These are phyloP conservation scores for Anorthoa munda DNA, from an alignment of 2,888 invertebrate species.

Conservation along the genomic window DNA sequence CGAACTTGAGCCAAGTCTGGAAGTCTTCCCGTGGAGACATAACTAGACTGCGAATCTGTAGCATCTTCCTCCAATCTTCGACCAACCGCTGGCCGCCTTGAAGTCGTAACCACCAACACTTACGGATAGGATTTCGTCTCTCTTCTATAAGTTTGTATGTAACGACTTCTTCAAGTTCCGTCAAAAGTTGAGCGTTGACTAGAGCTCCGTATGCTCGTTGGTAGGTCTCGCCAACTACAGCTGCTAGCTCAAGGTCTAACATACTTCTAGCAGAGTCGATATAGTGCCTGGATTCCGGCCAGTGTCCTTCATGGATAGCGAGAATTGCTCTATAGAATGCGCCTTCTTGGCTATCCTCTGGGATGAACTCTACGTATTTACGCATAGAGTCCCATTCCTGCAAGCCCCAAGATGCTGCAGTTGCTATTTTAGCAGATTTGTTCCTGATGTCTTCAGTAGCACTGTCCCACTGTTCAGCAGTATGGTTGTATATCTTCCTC, in stretches of 20 bases:
- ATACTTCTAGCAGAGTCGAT: slow-evolving; percentile 98
- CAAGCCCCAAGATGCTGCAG: slow-evolving; percentile 98
- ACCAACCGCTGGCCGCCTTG: slow-evolving; percentile 98
- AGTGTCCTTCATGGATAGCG: slow-evolving; percentile 96
- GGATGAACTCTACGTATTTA: slow-evolving; percentile 96
- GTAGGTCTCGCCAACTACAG: slow-evolving; percentile 98
- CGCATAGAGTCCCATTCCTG: slow-evolving; percentile 98
- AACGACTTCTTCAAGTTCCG: slow-evolving; percentile 99
- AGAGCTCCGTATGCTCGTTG: slow-evolving; percentile 98
- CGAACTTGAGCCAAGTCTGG: slow-evolving; percentile 99
- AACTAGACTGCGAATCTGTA: slow-evolving; percentile 98
- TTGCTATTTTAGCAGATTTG: slow-evolving; percentile 96
- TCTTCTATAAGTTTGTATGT: slow-evolving; percentile 99
- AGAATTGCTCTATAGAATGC: slow-evolving; percentile 98
- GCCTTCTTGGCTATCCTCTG: slow-evolving; percentile 98
- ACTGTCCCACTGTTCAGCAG: slow-evolving; percentile 92
- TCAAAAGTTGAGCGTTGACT: slow-evolving; percentile 98
- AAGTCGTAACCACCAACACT: slow-evolving; percentile 98
- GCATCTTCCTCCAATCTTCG: slow-evolving; percentile 99
- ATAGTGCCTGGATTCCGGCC: slow-evolving; percentile 93
- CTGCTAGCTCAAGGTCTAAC: slow-evolving; percentile 98
- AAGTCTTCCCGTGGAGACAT: slow-evolving; percentile 98
- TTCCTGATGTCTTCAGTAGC: slow-evolving; percentile 88
- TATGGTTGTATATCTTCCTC: slow-evolving; percentile 96
- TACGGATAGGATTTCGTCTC: slow-evolving; percentile 94